Evolutionary conservation across 2,797 vertebrate genomes (phyloP), one percentile per base, ranked within the genome.

Genomic region (Emydoidea blandingii): DNA sequence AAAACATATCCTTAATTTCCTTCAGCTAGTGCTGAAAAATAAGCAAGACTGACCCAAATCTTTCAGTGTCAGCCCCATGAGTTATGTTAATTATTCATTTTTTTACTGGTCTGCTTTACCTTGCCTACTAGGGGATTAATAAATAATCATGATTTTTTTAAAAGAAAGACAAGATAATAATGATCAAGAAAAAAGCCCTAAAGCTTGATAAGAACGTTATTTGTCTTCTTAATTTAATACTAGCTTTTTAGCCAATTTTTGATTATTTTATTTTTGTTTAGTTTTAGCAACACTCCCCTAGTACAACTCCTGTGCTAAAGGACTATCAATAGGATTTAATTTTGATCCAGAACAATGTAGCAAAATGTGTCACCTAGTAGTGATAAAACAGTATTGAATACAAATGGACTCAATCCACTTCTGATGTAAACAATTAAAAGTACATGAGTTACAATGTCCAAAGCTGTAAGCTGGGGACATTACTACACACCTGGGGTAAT

Each of bases 391-490:
- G 95, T 95, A 92, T 23, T 95, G 97, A 95, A 97, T 96, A 91
- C 96, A 96, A 98, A 97, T 94, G 95, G 97, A 97, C 97, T 97
- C 91, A 18, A 56, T 98, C 97, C 97, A 97, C 95, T 98, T 97
- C 92, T 92, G 92, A 95, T 93, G 93, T 98, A 97, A 97, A 98
- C 97, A 98, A 98, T 98, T 98, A 98, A 96, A 98, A 97, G 97
- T 98, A 97, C 97, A 97, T 92, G 96, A 97, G 96, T 97, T 98
- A 81, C 93, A 97, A 97, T 95, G 94, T 97, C 95, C 94, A 94
- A 87, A 97, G 96, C 97, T 98, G 97, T 92, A 95, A 97, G 91
- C 91, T 93, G 94, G 98, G 97, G 95, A 97, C 96, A 92, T 97
- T 96, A 97, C 96, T 97, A 47, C 96, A 96, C 97, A 12, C 95